phyloP scores from a whole-genome alignment of 1,140 invertebrate genomes.

The Drosophila quadrilineata region DNA sequence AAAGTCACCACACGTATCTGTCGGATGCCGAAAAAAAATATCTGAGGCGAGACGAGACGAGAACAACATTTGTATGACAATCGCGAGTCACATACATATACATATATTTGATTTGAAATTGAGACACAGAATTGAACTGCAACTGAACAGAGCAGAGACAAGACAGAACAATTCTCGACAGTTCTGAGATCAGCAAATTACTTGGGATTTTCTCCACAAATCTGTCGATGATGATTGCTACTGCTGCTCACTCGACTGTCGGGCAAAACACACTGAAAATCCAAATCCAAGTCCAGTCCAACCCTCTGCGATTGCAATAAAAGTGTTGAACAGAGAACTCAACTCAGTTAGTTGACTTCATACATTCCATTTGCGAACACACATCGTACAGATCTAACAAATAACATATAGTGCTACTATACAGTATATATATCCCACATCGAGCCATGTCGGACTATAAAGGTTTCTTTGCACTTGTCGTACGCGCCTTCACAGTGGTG shows the following conservation, averaged over 20 bases:
- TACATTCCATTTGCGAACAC: slow-evolving; percentile 9
- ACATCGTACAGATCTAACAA: neutral
- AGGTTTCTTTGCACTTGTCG: neutral
- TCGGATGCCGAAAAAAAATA: slow-evolving; percentile 21
- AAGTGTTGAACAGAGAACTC: neutral
- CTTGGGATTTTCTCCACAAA: slow-evolving; percentile 21
- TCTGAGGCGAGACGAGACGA: slow-evolving; percentile 8
- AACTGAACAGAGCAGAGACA: slow-evolving; percentile 2
- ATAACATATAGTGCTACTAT: neutral
- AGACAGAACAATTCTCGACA: neutral
- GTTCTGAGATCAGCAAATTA: neutral
- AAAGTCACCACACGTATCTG: slow-evolving; percentile 15
- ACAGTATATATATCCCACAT: neutral
- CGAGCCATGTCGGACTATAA: slow-evolving; percentile 22
- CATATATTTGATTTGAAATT: slow-evolving; percentile 23
- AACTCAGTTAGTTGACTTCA: slow-evolving; percentile 12
- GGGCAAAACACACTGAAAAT: slow-evolving; percentile 27
- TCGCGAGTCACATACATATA: no score
- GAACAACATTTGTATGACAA: slow-evolving; percentile 25
- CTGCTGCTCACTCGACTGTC: neutral
- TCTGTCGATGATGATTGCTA: no score
- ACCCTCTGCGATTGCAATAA: slow-evolving; percentile 17
- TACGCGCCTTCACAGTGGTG: slow-evolving; percentile 23
- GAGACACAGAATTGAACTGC: slow-evolving; percentile 2
- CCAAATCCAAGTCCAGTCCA: neutral